Percentiles rank a stretch among this genome's conserved stretches.
These are phyloP conservation scores for Antheraea yamamai DNA, from an alignment of 2,888 invertebrate species.

Conservation along the genomic window DNA sequence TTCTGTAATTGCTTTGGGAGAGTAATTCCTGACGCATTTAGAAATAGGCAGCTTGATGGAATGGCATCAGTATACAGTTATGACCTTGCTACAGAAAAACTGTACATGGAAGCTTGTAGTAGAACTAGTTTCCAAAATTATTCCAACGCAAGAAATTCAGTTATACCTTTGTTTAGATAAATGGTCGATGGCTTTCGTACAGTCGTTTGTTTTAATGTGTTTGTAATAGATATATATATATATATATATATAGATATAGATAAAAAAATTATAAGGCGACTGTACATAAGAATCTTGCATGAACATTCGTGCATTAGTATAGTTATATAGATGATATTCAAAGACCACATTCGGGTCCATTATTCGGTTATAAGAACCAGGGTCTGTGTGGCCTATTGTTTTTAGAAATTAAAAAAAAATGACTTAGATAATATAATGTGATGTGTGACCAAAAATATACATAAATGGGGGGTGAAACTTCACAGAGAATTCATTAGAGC, in stretches of 20 bases:
- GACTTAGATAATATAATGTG: constrained; percentile 19
- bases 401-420: constrained; percentile 16
- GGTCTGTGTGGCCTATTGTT: constrained; percentile 28
- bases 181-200: not conserved
- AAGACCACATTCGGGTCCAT: constrained; percentile 32
- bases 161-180: not conserved
- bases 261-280: constrained; percentile 9
- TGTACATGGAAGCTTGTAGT: not conserved
- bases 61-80: not conserved
- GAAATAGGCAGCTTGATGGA: not conserved
- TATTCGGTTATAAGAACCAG: constrained; percentile 23
- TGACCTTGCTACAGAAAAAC: not conserved
- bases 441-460: constrained; percentile 22
- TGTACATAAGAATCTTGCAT: constrained; percentile 19
- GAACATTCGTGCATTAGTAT: constrained; percentile 23
- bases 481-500: not conserved
- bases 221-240: too few relatives aligned
- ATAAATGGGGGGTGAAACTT: not conserved
- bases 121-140: not conserved
- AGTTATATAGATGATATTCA: constrained; percentile 19
- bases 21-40: too few relatives aligned
- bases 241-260: too few relatives aligned
- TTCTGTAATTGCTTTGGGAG: too few relatives aligned
- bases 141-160: not conserved
- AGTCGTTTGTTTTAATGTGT: not conserved